A percentile compares a stretch with the other conserved stretches of the same genome.
phyloP scores from a whole-genome alignment of 2,797 vertebrate genomes.

The Novumbra hubbsi region DNA sequence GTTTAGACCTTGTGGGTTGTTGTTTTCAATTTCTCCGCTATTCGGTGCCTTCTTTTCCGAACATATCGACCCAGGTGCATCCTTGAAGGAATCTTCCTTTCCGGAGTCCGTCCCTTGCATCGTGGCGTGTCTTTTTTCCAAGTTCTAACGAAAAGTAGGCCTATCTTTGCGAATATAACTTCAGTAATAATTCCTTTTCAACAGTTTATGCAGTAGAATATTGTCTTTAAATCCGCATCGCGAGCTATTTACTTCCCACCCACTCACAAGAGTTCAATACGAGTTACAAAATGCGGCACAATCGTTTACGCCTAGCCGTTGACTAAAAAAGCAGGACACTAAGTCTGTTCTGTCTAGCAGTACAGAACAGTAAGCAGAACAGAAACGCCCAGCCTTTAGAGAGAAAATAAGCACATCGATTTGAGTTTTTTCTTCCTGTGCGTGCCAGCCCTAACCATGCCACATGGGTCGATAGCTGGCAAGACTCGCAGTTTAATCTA shows the following conservation, averaged over 20 bases:
- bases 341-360: slow-evolving; percentile 6
- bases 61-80: slow-evolving; percentile 24
- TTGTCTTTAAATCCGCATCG: not conserved
- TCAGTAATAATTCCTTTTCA: not conserved
- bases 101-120: slow-evolving; percentile 63
- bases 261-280: not conserved
- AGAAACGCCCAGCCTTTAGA: slow-evolving; percentile 52
- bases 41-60: slow-evolving; percentile 25
- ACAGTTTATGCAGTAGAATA: not conserved
- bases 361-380: slow-evolving; percentile 53
- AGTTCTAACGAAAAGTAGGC: not conserved
- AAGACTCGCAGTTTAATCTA: too few relatives aligned
- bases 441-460: not conserved
- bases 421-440: too few relatives aligned
- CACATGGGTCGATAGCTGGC: too few relatives aligned
- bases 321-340: not conserved
- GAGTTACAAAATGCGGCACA: not conserved
- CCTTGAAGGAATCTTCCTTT: slow-evolving; percentile 35
- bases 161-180: not conserved
- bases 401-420: not conserved
- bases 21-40: not conserved
- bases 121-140: not conserved
- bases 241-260: not conserved
- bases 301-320: not conserved
- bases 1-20: slow-evolving; percentile 50